These are phyloP conservation scores for Anthopleura sola DNA, from an alignment of 64 coral and sea anemone genomes.

Conservation along the genomic window DNA sequence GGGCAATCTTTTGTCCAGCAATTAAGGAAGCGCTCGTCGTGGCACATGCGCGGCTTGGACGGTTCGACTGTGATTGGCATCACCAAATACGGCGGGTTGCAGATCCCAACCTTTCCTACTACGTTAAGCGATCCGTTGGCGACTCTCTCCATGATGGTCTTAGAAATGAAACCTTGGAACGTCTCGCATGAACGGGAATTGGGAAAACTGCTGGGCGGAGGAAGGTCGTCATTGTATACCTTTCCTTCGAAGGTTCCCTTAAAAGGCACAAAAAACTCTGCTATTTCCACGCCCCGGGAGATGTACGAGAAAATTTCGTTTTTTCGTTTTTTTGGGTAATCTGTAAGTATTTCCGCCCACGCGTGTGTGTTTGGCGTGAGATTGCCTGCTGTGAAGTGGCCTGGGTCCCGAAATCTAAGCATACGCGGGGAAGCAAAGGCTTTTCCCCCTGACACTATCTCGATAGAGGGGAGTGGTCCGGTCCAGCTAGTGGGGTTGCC, in stretches of 20 bases:
- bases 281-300: neutral
- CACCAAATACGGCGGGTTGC: slow-evolving; percentile 19
- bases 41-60: neutral
- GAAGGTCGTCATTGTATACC: neutral
- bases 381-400: slow-evolving; percentile 18
- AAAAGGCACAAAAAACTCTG: neutral
- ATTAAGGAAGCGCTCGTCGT: slow-evolving; percentile 45
- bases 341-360: neutral
- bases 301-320: neutral
- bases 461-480: slow-evolving; percentile 24
- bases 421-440: neutral
- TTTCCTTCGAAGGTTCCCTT: neutral
- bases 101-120: neutral
- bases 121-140: slow-evolving; percentile 20
- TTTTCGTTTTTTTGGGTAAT: neutral
- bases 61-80: slow-evolving; percentile 23
- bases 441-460: neutral
- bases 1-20: slow-evolving; percentile 42
- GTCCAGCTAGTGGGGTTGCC: slow-evolving; percentile 13
- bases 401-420: slow-evolving; percentile 3
- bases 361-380: neutral
- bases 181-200: neutral
- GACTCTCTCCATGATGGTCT: neutral
- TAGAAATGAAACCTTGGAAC: slow-evolving; percentile 14
- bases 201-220: slow-evolving; percentile 6